Percentiles rank a stretch among this genome's conserved stretches.
These are phyloP conservation scores for Takifugu rubripes DNA, from an alignment of 2,797 vertebrate species.

Conservation along the genomic window DNA sequence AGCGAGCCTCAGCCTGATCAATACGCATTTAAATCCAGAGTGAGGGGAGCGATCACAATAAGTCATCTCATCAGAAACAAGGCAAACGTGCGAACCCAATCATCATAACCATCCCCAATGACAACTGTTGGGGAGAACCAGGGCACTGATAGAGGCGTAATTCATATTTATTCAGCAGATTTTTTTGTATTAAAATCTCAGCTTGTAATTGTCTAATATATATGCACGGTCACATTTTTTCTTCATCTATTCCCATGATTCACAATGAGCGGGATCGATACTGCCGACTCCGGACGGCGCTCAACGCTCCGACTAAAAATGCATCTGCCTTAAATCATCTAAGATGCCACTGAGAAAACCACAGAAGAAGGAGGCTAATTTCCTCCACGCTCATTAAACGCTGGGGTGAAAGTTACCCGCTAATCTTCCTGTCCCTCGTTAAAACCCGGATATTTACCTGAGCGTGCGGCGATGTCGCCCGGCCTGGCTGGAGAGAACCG, in stretches of 20 bases:
- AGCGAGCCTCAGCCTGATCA: conserved; percentile 70
- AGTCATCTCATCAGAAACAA: conserved; percentile 68
- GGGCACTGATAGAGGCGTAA: conserved; percentile 65
- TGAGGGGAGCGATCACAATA: conserved; percentile 63
- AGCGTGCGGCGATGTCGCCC: conserved; percentile 69
- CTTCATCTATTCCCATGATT: conserved; percentile 78
- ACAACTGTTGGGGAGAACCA: conserved; percentile 45
- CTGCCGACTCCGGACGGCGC: conserved; percentile 55
- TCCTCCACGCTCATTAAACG: conserved; percentile 61
- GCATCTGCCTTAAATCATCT: conserved; percentile 65
- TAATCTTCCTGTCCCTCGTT: conserved; percentile 70
- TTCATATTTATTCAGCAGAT: conserved; percentile 75
- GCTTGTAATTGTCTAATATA: conserved; percentile 72
- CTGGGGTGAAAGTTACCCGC: conserved; percentile 49
- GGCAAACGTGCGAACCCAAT: conserved; percentile 69
- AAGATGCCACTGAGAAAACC: conserved; percentile 62
- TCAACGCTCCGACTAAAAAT: conserved; percentile 48
- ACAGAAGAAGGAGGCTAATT: conserved; percentile 63
- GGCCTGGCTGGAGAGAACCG: conserved; percentile 68
- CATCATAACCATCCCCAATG: conserved; percentile 63
- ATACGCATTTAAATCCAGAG: conserved; percentile 79
- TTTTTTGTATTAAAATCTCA: conserved; percentile 69
- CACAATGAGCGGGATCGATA: conserved; percentile 77
- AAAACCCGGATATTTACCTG: conserved; percentile 77
- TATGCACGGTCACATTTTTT: conserved; percentile 77